Conservation (phyloP, 2,888 invertebrate species). For the Aquatica leii region DNA sequence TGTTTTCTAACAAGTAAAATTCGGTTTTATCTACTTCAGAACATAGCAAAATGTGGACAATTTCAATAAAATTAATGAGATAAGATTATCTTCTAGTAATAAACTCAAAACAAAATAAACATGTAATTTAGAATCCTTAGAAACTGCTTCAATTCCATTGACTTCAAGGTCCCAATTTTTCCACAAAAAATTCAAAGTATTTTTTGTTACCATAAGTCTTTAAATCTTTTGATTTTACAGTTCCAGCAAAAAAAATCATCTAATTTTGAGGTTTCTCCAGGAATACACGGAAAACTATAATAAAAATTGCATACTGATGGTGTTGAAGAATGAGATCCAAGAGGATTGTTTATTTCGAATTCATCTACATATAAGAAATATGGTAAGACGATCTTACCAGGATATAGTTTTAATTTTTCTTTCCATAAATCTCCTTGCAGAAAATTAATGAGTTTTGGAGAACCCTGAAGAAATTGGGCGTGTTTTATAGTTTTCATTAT, state of each 20-base stretch:
- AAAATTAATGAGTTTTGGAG: too few relatives aligned
- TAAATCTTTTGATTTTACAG: constrained; percentile 38
- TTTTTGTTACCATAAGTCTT: constrained; percentile 8
- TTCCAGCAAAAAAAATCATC: constrained; percentile 28
- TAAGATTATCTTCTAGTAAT: constrained; percentile 8
- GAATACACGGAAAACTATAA: constrained; percentile 43
- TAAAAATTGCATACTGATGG: constrained; percentile 42
- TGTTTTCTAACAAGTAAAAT: constrained; percentile 23
- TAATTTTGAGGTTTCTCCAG: constrained; percentile 38
- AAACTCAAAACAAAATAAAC: constrained; percentile 9
- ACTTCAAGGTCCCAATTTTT: constrained; percentile 14
- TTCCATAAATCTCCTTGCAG: too few relatives aligned
- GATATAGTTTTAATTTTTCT: constrained; percentile 35
- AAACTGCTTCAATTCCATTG: not conserved
- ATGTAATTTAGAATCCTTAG: not conserved
- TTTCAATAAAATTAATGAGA: constrained; percentile 39
- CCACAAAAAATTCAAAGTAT: not conserved
- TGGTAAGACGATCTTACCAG: constrained; percentile 39
- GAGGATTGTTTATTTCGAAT: constrained; percentile 47
- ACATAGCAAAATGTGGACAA: constrained; percentile 35
- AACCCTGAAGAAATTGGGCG: constrained; percentile 40
- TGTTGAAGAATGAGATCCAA: constrained; percentile 39
- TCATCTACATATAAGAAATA: constrained; percentile 43
- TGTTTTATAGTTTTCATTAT: constrained; percentile 19
- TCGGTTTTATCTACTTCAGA: constrained; percentile 16